Evolutionary conservation across 2,888 invertebrate species (phyloP).

Genomic region (Baronia brevicornis): DNA sequence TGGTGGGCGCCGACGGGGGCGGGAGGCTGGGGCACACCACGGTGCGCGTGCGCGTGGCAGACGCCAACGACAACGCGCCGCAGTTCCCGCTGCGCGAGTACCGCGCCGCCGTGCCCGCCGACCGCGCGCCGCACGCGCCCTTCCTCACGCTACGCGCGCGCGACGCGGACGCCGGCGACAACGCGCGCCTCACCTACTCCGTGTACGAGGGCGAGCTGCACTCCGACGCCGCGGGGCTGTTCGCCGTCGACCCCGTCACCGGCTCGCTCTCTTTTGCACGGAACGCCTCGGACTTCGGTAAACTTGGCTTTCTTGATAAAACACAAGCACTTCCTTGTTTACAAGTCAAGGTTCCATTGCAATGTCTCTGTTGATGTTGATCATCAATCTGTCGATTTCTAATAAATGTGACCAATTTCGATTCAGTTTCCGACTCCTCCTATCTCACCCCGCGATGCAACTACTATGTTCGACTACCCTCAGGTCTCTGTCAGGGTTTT

Average conservation of each 20-base stretch:
- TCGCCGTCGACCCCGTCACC: slow-evolving; percentile 83
- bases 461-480: too few species aligned
- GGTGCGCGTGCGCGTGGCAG: slow-evolving; percentile 86
- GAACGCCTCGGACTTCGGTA: slow-evolving; percentile 72
- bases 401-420: too few species aligned
- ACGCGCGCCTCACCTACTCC: slow-evolving; percentile 83
- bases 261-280: slow-evolving; percentile 83
- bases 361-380: too few species aligned
- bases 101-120: slow-evolving; percentile 80
- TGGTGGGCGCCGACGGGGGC: slow-evolving; percentile 89
- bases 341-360: too few species aligned
- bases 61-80: slow-evolving; percentile 90
- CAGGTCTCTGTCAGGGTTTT: too few species aligned
- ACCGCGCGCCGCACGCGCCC: slow-evolving; percentile 43
- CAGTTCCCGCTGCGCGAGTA: slow-evolving; percentile 85
- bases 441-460: too few species aligned
- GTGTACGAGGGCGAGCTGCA: slow-evolving; percentile 78
- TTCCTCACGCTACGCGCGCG: slow-evolving; percentile 71
- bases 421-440: too few species aligned
- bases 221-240: slow-evolving; percentile 78
- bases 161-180: slow-evolving; percentile 86
- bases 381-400: too few species aligned
- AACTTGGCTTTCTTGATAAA: slow-evolving; percentile 12
- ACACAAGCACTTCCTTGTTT: too few species aligned
- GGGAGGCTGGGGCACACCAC: slow-evolving; percentile 84